Percentiles rank a stretch among this genome's conserved stretches.
Conservation (phyloP, 2,888 invertebrate species). For the Pegoplata infirma region DNA sequence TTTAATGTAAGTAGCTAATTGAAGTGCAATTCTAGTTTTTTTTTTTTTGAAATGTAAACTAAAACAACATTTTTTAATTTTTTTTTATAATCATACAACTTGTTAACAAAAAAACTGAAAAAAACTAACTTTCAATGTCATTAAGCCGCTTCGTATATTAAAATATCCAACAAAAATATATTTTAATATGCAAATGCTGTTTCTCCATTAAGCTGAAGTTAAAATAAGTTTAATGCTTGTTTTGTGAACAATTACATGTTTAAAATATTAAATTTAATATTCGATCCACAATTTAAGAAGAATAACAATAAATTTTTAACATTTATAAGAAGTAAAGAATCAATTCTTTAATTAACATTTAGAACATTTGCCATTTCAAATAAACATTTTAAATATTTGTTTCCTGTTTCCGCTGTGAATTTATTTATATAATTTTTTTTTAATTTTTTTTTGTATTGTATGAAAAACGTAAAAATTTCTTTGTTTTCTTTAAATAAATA, state of each 20-base stretch:
- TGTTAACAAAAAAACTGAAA: constrained; percentile 2
- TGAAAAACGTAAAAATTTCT: neutral
- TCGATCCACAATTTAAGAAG: neutral
- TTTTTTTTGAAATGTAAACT: constrained; percentile 13
- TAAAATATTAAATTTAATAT: constrained; percentile 28
- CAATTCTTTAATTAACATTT: neutral
- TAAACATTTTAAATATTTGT: neutral
- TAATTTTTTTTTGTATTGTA: neutral
- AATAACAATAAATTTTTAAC: neutral
- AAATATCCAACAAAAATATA: neutral
- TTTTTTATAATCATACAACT: neutral
- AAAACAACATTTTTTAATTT: constrained; percentile 2
- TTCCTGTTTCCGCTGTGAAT: constrained; percentile 24
- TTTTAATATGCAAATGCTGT: constrained; percentile 40
- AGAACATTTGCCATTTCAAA: neutral
- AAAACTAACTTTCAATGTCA: constrained; percentile 56
- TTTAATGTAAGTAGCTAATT: constrained; percentile 1
- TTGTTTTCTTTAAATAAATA: constrained; percentile 2
- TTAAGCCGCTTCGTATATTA: constrained; percentile 36
- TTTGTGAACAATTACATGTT: constrained; percentile 36
- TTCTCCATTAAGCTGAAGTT: constrained; percentile 36
- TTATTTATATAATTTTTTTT: neutral
- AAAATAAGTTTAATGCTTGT: constrained; percentile 32
- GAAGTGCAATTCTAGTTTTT: no score
- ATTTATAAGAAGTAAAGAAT: neutral